Evolutionary conservation across 2,797 vertebrate genomes (phyloP).

Genomic region (Cyprinella venusta): DNA sequence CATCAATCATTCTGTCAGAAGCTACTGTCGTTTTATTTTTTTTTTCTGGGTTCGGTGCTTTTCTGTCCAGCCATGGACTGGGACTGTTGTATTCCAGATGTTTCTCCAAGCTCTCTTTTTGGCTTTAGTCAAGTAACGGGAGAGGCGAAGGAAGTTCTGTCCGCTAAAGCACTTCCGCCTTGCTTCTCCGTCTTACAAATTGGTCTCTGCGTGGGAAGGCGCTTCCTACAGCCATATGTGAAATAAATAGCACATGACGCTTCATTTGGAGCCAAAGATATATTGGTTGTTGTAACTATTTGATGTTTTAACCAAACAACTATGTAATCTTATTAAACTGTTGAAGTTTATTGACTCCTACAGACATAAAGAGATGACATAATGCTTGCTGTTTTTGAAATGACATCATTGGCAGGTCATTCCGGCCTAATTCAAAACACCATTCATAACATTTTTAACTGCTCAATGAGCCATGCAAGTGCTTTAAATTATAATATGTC

Average conservation of each 20-base stretch:
- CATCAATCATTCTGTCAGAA: constrained; percentile 54
- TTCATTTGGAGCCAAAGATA: constrained; percentile 66
- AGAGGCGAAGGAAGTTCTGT: constrained; percentile 73
- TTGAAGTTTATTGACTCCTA: constrained; percentile 36
- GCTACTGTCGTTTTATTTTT: constrained; percentile 64
- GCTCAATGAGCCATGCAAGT: constrained; percentile 2
- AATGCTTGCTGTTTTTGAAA: constrained; percentile 28
- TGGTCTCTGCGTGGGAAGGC: constrained; percentile 69
- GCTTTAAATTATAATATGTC: neutral
- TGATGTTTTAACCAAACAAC: constrained; percentile 32
- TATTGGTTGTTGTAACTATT: constrained; percentile 53
- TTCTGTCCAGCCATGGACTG: constrained; percentile 69
- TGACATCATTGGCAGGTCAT: constrained; percentile 41
- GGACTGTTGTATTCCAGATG: constrained; percentile 79
- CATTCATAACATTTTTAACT: constrained; percentile 17
- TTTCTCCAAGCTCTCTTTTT: constrained; percentile 72
- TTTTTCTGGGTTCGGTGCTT: constrained; percentile 64
- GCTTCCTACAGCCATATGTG: constrained; percentile 61
- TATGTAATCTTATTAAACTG: constrained; percentile 41
- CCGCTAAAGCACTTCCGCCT: constrained; percentile 75
- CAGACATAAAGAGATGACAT: constrained; percentile 36
- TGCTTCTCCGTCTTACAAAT: constrained; percentile 63
- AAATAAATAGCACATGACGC: constrained; percentile 72
- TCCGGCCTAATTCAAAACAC: constrained; percentile 18
- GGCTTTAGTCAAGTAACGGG: constrained; percentile 68